phyloP scores from a whole-genome alignment of 2,797 vertebrate genomes.

The Megalops cyprinoides region DNA sequence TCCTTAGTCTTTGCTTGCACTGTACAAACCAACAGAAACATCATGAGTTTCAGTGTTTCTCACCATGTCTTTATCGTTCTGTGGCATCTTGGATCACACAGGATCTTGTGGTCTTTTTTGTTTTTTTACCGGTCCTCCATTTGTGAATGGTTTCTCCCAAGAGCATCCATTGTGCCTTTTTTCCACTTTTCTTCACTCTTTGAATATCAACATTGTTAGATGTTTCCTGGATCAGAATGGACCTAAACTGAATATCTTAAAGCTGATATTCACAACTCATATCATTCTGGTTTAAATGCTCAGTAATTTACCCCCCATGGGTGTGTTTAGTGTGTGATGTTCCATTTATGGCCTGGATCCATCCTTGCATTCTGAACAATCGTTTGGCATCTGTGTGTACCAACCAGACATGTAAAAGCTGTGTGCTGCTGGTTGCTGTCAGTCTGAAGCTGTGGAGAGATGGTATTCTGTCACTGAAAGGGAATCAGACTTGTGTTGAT shows the following conservation, averaged over 20 bases:
- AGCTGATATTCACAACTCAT: neutral
- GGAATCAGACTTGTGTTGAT: too few species aligned
- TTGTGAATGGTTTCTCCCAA: conserved; percentile 20
- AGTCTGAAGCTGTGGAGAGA: neutral
- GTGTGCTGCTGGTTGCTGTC: neutral
- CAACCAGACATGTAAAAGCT: neutral
- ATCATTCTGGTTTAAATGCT: conserved; percentile 28
- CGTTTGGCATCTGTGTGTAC: neutral
- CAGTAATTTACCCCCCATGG: neutral
- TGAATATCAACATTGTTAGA: neutral
- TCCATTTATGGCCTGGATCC: neutral
- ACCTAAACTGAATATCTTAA: conserved; percentile 5
- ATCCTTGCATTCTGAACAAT: neutral
- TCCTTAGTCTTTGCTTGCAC: conserved; percentile 45
- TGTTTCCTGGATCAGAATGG: neutral
- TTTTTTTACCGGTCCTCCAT: conserved; percentile 22
- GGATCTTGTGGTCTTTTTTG: conserved; percentile 4
- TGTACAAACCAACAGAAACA: conserved; percentile 45
- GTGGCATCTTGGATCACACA: conserved; percentile 8
- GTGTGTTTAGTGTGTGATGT: neutral
- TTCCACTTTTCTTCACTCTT: neutral
- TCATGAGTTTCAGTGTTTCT: conserved; percentile 41
- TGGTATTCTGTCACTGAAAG: neutral
- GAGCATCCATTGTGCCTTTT: conserved; percentile 68
- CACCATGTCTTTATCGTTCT: conserved; percentile 13